Base-by-base conservation (phyloP, 1,140 invertebrate species). In the Uloborus diversus region DNA sequence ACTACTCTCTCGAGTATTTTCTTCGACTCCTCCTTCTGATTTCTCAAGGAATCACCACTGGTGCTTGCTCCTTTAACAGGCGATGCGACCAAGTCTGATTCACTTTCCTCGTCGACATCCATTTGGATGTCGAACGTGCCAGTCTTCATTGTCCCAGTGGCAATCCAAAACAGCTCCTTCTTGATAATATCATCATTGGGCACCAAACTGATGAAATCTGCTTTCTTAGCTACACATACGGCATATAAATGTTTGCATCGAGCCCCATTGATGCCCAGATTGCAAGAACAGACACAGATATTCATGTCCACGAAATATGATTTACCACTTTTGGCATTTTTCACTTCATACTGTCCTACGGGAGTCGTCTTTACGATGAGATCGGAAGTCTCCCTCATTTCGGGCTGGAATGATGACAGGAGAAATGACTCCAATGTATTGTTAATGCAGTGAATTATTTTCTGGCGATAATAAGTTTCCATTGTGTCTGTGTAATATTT, bases 101-200 rank as follows among this genome's bases (percentile, higher is more conserved):
- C 73, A 30, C 33, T 78, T 20, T 78, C 73, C 9, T 66, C 62
- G 13, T 65, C 61, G 5, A 30, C 49, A 13, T 78, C 73, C 49
- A 78, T 78, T 20, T 76, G 42, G 30, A 62, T 28, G 32, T 78
- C 73, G 57, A 66, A 78, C 1, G 61, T 25, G n/a, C 61, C 73
- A 11, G 73, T 65, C 37, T 78, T 78, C 49, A 66, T 64, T 17
- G 68, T 37, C 9, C 65, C 65, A 28, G 76, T 79, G 20, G 76
- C 76, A 79, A 79, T 79, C 76, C 76, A 79, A 13, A 68, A 69
- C n/a, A 79, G 32, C 25, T 79, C 76, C 33, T 79, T 79, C 14
- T 79, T 79, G n/a, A 79, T 79, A n/a, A 79, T 56, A 25, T 79
- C 76, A 49, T 79, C 76, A 69, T 68, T 68, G 23, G 76, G 76